Evolutionary conservation across 2,888 invertebrate species (phyloP).

Genomic region (Cactoblastis cactorum): DNA sequence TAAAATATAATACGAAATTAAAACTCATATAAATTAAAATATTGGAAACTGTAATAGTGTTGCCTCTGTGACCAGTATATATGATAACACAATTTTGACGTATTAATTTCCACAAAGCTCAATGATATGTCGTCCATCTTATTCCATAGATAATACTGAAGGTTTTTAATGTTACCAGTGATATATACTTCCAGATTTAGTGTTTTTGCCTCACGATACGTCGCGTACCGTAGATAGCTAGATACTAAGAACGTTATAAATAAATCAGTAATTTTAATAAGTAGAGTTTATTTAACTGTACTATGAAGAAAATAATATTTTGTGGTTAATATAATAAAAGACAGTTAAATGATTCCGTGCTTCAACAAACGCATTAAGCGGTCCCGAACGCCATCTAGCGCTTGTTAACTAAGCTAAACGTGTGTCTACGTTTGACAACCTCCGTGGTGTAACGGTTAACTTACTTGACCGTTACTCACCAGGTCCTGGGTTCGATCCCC

Average conservation of each 20-base stretch:
- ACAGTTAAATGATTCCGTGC: no score
- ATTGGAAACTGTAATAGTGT: neutral
- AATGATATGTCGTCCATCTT: conserved; percentile 3
- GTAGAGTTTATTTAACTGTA: neutral
- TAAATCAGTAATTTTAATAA: neutral
- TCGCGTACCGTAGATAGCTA: conserved; percentile 38
- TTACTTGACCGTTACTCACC: no score
- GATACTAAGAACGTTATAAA: conserved; percentile 52
- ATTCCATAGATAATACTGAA: neutral
- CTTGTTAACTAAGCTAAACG: no score
- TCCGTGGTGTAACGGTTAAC: no score
- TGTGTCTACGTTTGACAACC: no score
- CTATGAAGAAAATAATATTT: neutral
- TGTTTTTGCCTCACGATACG: conserved; percentile 30
- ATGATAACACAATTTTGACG: neutral
- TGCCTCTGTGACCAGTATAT: neutral
- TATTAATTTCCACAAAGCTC: conserved; percentile 4
- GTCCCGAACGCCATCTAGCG: no score
- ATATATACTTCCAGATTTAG: conserved; percentile 3
- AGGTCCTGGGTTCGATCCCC: no score
- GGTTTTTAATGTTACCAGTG: conserved; percentile 8
- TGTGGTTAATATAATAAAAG: neutral
- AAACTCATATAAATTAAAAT: neutral
- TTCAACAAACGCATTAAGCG: no score
- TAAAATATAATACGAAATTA: no score